These are phyloP conservation scores for Triplophysa yarkandensis DNA, from an alignment of 2,797 vertebrate species.

Conservation along the genomic window DNA sequence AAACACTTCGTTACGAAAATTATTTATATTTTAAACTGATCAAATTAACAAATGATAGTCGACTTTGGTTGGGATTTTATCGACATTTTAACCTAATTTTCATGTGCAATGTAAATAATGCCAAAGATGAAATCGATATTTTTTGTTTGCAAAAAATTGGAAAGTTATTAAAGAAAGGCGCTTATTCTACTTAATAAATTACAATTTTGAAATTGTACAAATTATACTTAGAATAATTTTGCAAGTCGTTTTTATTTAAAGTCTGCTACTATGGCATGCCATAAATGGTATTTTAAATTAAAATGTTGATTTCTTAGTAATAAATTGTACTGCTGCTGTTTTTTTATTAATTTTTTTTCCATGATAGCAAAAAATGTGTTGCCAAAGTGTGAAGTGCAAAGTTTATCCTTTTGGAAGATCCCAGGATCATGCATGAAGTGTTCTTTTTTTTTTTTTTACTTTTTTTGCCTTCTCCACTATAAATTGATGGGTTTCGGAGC, in stretches of 20 bases:
- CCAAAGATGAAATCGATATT: neutral
- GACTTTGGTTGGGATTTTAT: neutral
- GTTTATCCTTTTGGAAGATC: slow-evolving; percentile 64
- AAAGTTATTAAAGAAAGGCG: neutral
- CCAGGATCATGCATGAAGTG: slow-evolving; percentile 76
- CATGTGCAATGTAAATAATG: neutral
- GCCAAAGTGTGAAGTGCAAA: slow-evolving; percentile 55
- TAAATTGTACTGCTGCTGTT: neutral
- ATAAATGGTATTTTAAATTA: no score
- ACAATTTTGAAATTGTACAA: neutral
- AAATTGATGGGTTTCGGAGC: slow-evolving; percentile 3
- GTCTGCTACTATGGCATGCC: neutral
- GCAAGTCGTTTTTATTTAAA: neutral
- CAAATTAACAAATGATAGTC: neutral
- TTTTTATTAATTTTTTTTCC: slow-evolving; percentile 1
- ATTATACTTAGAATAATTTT: neutral
- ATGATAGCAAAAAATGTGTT: slow-evolving; percentile 52
- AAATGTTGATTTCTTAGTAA: slow-evolving; percentile 29
- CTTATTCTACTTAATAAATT: neutral
- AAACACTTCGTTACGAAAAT: neutral
- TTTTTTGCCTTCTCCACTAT: neutral
- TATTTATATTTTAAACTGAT: no score
- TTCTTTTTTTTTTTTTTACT: slow-evolving; percentile 44
- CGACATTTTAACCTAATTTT: no score
- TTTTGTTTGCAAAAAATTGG: neutral